phyloP scores from a whole-genome alignment of 1,140 invertebrate species.

The Luehdorfia chinensis region DNA sequence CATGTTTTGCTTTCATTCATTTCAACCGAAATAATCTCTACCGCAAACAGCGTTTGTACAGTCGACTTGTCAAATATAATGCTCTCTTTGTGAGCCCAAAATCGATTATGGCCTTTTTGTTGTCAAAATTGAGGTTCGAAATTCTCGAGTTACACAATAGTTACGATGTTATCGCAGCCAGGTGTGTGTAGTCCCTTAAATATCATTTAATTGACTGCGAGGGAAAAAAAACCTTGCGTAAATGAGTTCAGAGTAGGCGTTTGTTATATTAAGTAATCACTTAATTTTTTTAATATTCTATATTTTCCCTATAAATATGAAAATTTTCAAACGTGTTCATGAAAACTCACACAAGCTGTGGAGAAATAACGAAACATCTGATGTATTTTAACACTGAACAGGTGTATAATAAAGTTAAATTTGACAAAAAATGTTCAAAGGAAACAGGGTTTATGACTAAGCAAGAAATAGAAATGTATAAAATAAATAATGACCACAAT shows the following conservation, averaged over 20 bases:
- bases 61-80: conserved; percentile 76
- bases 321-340: too few relatives aligned
- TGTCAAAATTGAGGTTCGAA: conserved; percentile 74
- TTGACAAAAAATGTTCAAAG: too few relatives aligned
- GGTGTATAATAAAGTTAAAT: too few relatives aligned
- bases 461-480: too few relatives aligned
- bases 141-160: conserved; percentile 73
- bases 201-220: conserved; percentile 65
- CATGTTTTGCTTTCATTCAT: conserved; percentile 75
- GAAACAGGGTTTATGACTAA: too few relatives aligned
- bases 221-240: conserved; percentile 20
- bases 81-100: conserved; percentile 65
- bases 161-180: conserved; percentile 72
- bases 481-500: too few relatives aligned
- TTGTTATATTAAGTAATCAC: too few relatives aligned
- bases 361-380: too few relatives aligned
- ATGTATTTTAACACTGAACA: too few relatives aligned
- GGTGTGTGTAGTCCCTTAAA: conserved; percentile 64
- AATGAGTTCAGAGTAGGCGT: background rate
- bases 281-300: too few relatives aligned
- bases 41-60: conserved; percentile 72
- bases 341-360: too few relatives aligned
- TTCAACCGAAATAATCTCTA: conserved; percentile 76
- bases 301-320: too few relatives aligned
- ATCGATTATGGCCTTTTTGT: conserved; percentile 76